phyloP scores from a whole-genome alignment of 2,888 invertebrate genomes.

The Stratiomys singularior region DNA sequence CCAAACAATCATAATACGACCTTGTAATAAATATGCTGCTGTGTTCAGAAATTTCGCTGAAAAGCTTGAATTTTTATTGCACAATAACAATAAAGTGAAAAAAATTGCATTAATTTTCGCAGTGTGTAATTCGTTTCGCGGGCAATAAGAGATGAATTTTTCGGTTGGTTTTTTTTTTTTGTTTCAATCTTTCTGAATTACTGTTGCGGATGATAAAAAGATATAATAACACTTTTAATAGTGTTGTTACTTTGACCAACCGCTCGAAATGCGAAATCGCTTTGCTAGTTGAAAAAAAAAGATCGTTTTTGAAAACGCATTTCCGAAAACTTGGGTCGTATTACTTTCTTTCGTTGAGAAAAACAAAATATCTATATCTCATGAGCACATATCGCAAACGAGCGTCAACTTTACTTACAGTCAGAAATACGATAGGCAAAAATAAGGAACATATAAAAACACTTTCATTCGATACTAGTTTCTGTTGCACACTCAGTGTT shows the following conservation, averaged over 20 bases:
- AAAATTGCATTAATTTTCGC: conserved; percentile 26
- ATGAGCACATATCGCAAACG: no score
- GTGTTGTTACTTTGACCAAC: no score
- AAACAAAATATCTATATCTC: no score
- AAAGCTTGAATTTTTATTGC: conserved; percentile 10
- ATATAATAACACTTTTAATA: no score
- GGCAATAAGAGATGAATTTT: background rate
- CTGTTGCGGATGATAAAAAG: no score
- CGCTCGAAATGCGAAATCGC: no score
- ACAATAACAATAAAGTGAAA: background rate
- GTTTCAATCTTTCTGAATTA: background rate
- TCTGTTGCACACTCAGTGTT: background rate
- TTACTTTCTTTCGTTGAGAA: no score
- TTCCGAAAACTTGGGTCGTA: no score
- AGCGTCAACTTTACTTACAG: no score
- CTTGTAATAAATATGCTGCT: background rate
- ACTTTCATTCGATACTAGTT: background rate
- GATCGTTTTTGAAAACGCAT: no score
- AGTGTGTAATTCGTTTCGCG: background rate
- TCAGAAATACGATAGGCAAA: background rate
- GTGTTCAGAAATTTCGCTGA: background rate
- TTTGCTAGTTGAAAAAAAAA: no score
- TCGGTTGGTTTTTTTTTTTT: background rate
- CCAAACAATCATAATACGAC: background rate
- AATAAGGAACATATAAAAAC: background rate